Percentiles rank a stretch among this genome's conserved stretches.
Conservation (phyloP, 2,113 vertebrate species). For the Spizaetus ornatus region DNA sequence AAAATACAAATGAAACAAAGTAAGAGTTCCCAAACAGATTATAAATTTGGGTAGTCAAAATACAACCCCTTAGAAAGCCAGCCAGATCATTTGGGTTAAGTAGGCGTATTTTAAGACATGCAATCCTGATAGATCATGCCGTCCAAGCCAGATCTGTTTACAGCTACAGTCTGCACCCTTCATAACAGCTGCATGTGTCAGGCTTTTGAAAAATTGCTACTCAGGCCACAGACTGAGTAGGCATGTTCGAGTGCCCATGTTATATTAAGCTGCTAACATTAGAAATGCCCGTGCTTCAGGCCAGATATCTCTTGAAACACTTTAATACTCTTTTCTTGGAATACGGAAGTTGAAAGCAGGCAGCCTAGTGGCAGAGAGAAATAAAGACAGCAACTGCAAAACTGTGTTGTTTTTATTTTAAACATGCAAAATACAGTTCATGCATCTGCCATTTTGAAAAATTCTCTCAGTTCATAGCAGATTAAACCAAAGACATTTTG, state of each 20-base stretch:
- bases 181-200: neutral
- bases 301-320: neutral
- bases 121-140: neutral
- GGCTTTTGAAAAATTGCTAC: neutral
- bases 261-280: neutral
- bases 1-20: conserved; percentile 9
- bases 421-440: conserved; percentile 96
- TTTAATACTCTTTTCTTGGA: neutral
- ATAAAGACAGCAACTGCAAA: conserved; percentile 76
- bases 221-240: neutral
- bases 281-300: neutral
- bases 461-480: conserved; percentile 71
- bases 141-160: neutral
- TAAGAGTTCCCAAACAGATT: neutral
- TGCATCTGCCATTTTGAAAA: conserved; percentile 84
- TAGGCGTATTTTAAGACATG: neutral
- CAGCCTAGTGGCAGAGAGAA: conserved; percentile 58
- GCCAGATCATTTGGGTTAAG: neutral
- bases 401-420: conserved; percentile 76
- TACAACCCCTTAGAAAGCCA: neutral
- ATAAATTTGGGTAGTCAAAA: neutral
- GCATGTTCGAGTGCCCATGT: neutral
- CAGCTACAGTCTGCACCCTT: neutral
- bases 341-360: neutral
- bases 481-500: conserved; percentile 78